Conservation (phyloP, 1,140 invertebrate genomes). For the Drosophila kepulauana region DNA sequence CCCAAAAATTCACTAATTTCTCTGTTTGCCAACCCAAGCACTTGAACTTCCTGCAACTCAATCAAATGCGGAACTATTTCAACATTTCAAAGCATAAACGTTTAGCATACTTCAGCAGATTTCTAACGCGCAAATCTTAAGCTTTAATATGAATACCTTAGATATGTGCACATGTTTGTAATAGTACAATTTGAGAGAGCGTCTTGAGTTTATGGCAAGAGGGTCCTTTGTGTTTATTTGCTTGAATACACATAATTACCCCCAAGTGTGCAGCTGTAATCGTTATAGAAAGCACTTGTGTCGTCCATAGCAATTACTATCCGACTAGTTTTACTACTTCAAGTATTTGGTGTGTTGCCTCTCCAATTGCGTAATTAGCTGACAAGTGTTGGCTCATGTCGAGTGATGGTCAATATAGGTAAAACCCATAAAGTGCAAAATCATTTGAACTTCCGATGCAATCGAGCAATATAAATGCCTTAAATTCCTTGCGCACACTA, state of each 20-base stretch:
- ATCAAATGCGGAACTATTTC: slow-evolving; percentile 1
- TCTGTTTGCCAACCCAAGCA: no score
- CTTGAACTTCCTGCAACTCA: background rate
- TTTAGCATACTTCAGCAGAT: no score
- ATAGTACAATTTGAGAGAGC: background rate
- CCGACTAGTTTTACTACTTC: background rate
- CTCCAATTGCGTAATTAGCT: slow-evolving; percentile 9
- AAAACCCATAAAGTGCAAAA: background rate
- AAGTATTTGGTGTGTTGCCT: slow-evolving; percentile 3
- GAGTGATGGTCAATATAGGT: slow-evolving; percentile 11
- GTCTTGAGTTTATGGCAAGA: background rate
- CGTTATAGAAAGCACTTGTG: slow-evolving; percentile 10
- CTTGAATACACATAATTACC: slow-evolving; percentile 19
- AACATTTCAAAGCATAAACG: background rate
- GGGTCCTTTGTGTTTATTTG: background rate
- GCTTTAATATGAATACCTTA: no score
- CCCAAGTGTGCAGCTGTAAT: slow-evolving; percentile 11
- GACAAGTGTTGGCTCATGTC: background rate
- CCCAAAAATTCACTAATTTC: background rate
- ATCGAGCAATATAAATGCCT: slow-evolving; percentile 21
- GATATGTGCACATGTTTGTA: background rate
- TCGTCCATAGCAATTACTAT: slow-evolving; percentile 20
- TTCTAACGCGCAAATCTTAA: no score
- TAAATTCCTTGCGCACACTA: background rate
- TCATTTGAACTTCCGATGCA: slow-evolving; percentile 8